Percentiles rank a stretch among this genome's conserved stretches.
Conservation (phyloP, 1,140 invertebrate genomes). For the Ceratosolen fusciceps region DNA sequence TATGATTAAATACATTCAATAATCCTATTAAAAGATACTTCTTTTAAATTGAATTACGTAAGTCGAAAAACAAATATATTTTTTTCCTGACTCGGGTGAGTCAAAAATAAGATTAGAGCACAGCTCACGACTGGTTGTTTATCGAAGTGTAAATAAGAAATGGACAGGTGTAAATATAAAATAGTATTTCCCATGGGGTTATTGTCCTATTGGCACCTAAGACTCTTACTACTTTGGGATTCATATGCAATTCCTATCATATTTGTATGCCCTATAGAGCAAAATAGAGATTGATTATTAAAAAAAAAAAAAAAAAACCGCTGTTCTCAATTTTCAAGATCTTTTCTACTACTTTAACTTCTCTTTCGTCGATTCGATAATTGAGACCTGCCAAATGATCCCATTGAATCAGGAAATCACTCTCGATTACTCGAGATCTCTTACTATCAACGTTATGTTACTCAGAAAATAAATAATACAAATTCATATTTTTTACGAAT, state of each 20-base stretch:
- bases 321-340: slow-evolving; percentile 20
- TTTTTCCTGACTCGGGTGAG: too few species aligned
- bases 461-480: too few species aligned
- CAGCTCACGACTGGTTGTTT: slow-evolving; percentile 33
- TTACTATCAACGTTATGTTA: background rate
- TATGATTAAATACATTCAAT: too few species aligned
- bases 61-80: too few species aligned
- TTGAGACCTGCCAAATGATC: slow-evolving; percentile 47
- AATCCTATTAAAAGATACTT: too few species aligned
- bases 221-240: slow-evolving; percentile 65
- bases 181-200: slow-evolving; percentile 63
- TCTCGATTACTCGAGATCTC: background rate
- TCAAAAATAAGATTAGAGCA: slow-evolving; percentile 26
- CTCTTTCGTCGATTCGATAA: slow-evolving; percentile 58
- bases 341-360: slow-evolving; percentile 19
- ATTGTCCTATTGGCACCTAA: slow-evolving; percentile 56
- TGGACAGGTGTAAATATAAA: background rate
- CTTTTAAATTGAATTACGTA: too few species aligned
- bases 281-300: too few species aligned
- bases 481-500: too few species aligned
- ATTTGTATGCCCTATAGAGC: slow-evolving; percentile 47
- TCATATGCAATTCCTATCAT: slow-evolving; percentile 67
- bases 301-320: background rate
- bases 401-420: slow-evolving; percentile 19
- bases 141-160: slow-evolving; percentile 41